Conservation (phyloP, 2,888 invertebrate genomes). For the Helicoverpa assulta region DNA sequence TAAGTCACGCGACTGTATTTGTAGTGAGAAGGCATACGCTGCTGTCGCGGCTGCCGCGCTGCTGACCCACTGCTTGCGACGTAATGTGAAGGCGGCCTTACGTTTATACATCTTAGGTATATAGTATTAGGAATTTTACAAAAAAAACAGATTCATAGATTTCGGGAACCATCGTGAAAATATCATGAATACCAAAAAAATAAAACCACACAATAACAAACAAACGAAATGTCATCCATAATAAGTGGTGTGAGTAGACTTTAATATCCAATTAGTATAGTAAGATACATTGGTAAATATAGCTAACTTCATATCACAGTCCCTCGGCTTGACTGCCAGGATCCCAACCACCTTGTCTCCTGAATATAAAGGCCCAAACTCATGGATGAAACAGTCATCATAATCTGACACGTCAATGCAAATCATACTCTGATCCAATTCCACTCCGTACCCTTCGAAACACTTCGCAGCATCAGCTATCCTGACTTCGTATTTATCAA, state of each 20-base stretch:
- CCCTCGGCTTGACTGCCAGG: constrained; percentile 74
- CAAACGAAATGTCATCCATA: constrained; percentile 57
- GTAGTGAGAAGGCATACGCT: no score
- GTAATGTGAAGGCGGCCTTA: no score
- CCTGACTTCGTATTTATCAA: constrained; percentile 69
- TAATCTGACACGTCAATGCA: constrained; percentile 77
- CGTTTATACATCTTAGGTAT: no score
- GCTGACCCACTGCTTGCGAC: no score
- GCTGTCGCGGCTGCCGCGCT: no score
- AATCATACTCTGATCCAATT: constrained; percentile 74
- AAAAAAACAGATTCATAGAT: no score
- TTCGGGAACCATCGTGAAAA: no score
- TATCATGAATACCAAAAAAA: constrained; percentile 11
- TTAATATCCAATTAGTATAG: constrained; percentile 69
- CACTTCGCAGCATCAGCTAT: constrained; percentile 66
- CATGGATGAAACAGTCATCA: constrained; percentile 82
- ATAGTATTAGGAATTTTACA: no score
- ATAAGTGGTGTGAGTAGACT: constrained; percentile 58
- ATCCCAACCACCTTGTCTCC: constrained; percentile 78
- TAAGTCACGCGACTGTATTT: no score
- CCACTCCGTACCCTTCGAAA: constrained; percentile 75
- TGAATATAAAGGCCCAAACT: constrained; percentile 81
- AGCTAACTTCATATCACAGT: constrained; percentile 74
- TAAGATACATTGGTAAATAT: constrained; percentile 73
- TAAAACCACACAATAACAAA: constrained; percentile 18